Evolutionary conservation across 2,888 invertebrate species (phyloP), one percentile per base, ranked within the genome.

Genomic region (Cephus spinipes): DNA sequence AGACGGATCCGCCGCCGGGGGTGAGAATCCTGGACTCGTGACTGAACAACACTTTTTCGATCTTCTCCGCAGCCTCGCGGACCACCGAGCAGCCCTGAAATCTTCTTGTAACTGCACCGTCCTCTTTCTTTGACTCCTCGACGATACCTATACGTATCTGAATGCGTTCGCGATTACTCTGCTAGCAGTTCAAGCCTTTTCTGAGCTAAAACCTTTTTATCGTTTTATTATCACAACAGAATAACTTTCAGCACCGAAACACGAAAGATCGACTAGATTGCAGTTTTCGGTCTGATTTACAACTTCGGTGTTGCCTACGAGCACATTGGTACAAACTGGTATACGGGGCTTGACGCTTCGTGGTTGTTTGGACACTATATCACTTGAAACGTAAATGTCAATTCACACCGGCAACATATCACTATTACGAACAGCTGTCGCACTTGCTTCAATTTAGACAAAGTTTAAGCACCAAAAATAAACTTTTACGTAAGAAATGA

Each of bases 1-100:
- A 90, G 87, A 90, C 87, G 85, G 86, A 85, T 83, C 88, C 89
- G 85, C 89, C 89, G 86, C 90, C 89, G 89, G 90, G 90, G 89
- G 90, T 90, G 88, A 90, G 91, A 90, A 91, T 91, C 89, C 91
- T 91, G 91, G 90, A 89, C 89, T 90, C 90, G 90, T 90, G 90
- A 82, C 88, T 90, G 89, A 90, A 90, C 91, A 90, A 90, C 91
- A 91, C 90, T 89, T 91, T 91, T 84, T 83, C 87, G 87, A 88
- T 85, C 79, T 86, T 83, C 84, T 89, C 89, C 89, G 87, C 89
- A 85, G 83, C 40, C 81, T 73, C 68, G 79, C 73, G 76, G 79
- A 77, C 74, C 30, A n/a, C 35, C 12, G n/a, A 74, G 0, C 71
- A 55, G 31, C 71, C 71, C 31, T 32, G 12, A 71, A 71, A 71